A percentile compares a stretch with the other conserved stretches of the same genome.
phyloP scores from a whole-genome alignment of 2,797 vertebrate genomes.

The Champsocephalus gunnari region DNA sequence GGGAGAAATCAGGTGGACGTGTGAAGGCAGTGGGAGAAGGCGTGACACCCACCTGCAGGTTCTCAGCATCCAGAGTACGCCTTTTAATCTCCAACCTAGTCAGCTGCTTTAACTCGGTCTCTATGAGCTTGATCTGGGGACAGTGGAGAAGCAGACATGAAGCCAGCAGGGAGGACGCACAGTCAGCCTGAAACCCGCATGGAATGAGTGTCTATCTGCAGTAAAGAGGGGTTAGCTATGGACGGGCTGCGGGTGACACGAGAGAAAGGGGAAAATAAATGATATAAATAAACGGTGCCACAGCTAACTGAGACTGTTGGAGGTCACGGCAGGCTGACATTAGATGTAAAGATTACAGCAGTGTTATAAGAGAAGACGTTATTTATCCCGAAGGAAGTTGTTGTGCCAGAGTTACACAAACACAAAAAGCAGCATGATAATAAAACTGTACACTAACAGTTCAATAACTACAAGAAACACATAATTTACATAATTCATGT shows the following conservation, averaged over 20 bases:
- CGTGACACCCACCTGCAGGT: conserved; percentile 92
- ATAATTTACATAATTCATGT: too few relatives aligned
- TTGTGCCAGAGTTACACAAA: too few relatives aligned
- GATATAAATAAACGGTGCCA: not conserved
- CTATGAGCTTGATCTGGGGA: conserved; percentile 99
- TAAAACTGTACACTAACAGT: too few relatives aligned
- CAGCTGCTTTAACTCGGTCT: conserved; percentile 97
- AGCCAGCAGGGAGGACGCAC: conserved; percentile 45
- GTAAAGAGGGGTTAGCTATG: conserved; percentile 13
- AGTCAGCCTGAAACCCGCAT: conserved; percentile 30
- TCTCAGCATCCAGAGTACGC: conserved; percentile 94
- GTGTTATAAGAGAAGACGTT: too few relatives aligned
- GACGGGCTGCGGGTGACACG: not conserved
- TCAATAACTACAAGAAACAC: too few relatives aligned
- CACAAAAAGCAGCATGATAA: too few relatives aligned
- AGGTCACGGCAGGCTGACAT: too few relatives aligned
- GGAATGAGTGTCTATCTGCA: conserved; percentile 25
- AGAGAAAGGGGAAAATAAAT: not conserved
- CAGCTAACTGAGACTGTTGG: too few relatives aligned
- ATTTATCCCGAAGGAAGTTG: too few relatives aligned
- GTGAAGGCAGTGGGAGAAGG: conserved; percentile 45
- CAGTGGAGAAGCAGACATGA: conserved; percentile 84
- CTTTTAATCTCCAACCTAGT: conserved; percentile 99
- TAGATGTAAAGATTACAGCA: too few relatives aligned
- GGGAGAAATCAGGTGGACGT: conserved; percentile 2